Evolutionary conservation across 2,797 vertebrate genomes (phyloP).

Genomic region (Oreochromis mossambicus): DNA sequence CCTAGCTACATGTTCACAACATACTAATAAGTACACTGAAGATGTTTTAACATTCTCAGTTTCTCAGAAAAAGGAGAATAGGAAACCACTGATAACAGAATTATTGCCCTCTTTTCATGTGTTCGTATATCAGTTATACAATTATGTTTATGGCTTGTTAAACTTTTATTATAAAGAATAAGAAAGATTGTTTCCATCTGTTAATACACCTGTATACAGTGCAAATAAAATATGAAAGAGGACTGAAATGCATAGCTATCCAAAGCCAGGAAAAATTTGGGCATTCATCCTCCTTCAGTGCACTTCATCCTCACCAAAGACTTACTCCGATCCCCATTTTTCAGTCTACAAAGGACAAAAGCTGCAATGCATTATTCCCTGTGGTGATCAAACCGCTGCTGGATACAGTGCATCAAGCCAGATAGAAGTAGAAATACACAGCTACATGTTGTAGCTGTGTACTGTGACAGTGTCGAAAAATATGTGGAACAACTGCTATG

Average conservation of each 20-base stretch:
- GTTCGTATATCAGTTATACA: background rate
- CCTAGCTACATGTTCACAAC: background rate
- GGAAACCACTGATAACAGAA: background rate
- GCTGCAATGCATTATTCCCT: background rate
- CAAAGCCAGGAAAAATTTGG: background rate
- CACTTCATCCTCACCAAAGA: background rate
- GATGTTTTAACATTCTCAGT: background rate
- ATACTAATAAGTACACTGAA: background rate
- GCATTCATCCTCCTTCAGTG: background rate
- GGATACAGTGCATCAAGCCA: background rate
- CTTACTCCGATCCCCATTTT: background rate
- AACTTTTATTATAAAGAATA: background rate
- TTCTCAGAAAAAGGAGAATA: background rate
- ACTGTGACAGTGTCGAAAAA: background rate
- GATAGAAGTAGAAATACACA: background rate
- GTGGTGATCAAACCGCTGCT: background rate
- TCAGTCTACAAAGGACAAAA: background rate
- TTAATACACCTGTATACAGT: background rate
- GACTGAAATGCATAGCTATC: background rate
- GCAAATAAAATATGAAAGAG: background rate
- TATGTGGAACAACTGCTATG: background rate
- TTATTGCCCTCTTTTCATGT: background rate
- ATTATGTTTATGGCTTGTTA: background rate
- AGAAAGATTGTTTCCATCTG: background rate
- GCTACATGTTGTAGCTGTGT: background rate